A percentile compares a stretch with the other conserved stretches of the same genome.
These are phyloP conservation scores for Eilema griseolum DNA, from an alignment of 2,888 invertebrate genomes.

Conservation along the genomic window DNA sequence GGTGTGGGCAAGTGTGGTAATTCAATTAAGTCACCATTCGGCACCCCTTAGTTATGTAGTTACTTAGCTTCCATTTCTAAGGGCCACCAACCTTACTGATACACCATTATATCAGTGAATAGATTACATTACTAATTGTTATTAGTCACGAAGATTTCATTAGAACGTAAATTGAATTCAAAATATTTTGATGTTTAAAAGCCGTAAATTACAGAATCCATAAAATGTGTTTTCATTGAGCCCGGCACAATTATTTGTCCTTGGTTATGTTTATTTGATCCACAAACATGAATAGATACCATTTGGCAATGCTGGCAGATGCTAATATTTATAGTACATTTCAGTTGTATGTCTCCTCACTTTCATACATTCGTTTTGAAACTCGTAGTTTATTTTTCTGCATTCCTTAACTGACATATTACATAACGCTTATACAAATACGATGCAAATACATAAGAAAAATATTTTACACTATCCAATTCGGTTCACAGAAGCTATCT, in stretches of 20 bases:
- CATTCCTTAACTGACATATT: constrained; percentile 20
- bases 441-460: not conserved
- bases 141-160: constrained; percentile 45
- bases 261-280: constrained; percentile 60
- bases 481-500: constrained; percentile 10
- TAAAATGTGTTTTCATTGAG: constrained; percentile 49
- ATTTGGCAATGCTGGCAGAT: constrained; percentile 59
- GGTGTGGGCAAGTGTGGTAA: constrained; percentile 54
- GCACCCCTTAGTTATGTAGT: constrained; percentile 52
- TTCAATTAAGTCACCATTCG: constrained; percentile 60
- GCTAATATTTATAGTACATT: constrained; percentile 55
- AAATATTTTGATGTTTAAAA: constrained; percentile 21
- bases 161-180: constrained; percentile 21
- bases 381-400: constrained; percentile 30
- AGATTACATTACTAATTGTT: constrained; percentile 40
- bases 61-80: constrained; percentile 44
- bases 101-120: constrained; percentile 40
- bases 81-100: constrained; percentile 43
- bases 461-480: constrained; percentile 11
- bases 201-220: constrained; percentile 27
- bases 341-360: constrained; percentile 44
- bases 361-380: constrained; percentile 30
- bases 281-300: constrained; percentile 56
- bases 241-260: constrained; percentile 58
- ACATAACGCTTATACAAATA: constrained; percentile 2